phyloP scores from a whole-genome alignment of 2,797 vertebrate genomes.

The Sebastes goodei region DNA sequence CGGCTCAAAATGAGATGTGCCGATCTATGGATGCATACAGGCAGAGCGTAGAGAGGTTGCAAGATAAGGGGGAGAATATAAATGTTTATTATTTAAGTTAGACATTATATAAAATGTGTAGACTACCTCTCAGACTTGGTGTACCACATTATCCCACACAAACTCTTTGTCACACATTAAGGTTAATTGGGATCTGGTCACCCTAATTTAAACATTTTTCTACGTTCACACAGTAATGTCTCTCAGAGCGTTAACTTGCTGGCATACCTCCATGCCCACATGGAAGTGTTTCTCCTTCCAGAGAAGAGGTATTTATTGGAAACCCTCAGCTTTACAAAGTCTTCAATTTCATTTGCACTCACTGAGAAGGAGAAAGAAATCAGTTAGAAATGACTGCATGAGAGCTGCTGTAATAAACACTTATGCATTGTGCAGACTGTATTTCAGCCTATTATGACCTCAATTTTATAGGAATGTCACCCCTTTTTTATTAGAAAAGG shows the following conservation, averaged over 20 bases:
- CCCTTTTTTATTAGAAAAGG: too few species aligned
- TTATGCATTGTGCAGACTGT: background rate
- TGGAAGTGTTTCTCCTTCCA: conserved; percentile 76
- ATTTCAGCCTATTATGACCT: background rate
- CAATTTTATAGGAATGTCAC: too few species aligned
- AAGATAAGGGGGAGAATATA: too few species aligned
- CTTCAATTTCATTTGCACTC: conserved; percentile 68
- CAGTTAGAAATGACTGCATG: background rate
- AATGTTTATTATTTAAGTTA: too few species aligned
- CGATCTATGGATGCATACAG: too few species aligned
- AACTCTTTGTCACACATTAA: too few species aligned
- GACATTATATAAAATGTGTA: too few species aligned
- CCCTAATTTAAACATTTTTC: background rate
- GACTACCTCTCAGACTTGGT: too few species aligned
- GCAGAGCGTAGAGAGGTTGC: too few species aligned
- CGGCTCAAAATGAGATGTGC: too few species aligned
- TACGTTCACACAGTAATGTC: background rate
- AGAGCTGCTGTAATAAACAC: background rate
- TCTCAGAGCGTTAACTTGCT: background rate
- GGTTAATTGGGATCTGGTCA: too few species aligned
- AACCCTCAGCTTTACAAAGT: conserved; percentile 77
- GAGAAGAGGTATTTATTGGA: conserved; percentile 77
- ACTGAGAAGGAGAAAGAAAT: conserved; percentile 45
- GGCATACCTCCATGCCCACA: conserved; percentile 77
- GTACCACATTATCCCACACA: too few species aligned